phyloP scores from a whole-genome alignment of 2,797 vertebrate genomes.

The Philypnodon macrostomus region DNA sequence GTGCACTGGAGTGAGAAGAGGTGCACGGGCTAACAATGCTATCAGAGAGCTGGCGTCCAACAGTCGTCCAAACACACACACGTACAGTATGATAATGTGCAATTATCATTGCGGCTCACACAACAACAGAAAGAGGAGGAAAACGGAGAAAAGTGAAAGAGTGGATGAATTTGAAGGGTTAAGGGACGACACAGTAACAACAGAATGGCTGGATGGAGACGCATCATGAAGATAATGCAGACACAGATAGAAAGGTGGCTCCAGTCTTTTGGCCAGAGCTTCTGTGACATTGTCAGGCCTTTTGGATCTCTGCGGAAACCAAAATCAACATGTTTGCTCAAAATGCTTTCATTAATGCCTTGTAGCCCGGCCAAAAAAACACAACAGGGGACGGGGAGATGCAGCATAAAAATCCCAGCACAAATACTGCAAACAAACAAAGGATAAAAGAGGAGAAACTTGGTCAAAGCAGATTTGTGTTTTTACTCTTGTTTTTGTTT shows the following conservation, averaged over 20 bases:
- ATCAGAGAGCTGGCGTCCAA: constrained; percentile 71
- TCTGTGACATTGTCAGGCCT: constrained; percentile 63
- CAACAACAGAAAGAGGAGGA: constrained; percentile 35
- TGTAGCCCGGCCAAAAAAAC: constrained; percentile 50
- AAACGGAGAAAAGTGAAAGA: constrained; percentile 28
- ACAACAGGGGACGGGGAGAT: constrained; percentile 39
- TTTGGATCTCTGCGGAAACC: constrained; percentile 54
- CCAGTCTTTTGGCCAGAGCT: constrained; percentile 51
- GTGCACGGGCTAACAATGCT: constrained; percentile 80
- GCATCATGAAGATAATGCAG: not conserved
- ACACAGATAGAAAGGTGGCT: constrained; percentile 10
- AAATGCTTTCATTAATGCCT: constrained; percentile 65
- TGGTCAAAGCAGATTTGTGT: constrained; percentile 33
- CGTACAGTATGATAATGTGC: constrained; percentile 46
- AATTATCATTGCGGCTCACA: constrained; percentile 73
- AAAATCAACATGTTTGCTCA: constrained; percentile 69
- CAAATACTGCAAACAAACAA: constrained; percentile 66
- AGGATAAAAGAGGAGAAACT: constrained; percentile 45
- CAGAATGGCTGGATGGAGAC: not conserved
- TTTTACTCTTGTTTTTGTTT: not conserved
- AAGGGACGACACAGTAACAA: constrained; percentile 4
- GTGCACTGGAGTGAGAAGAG: constrained; percentile 79
- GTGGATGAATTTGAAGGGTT: constrained; percentile 33
- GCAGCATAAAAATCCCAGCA: constrained; percentile 38
- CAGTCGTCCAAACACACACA: constrained; percentile 17